Evolutionary conservation across 2,797 vertebrate species (phyloP), one percentile per base, ranked within the genome.

Genomic region (Phylloscopus collybita): DNA sequence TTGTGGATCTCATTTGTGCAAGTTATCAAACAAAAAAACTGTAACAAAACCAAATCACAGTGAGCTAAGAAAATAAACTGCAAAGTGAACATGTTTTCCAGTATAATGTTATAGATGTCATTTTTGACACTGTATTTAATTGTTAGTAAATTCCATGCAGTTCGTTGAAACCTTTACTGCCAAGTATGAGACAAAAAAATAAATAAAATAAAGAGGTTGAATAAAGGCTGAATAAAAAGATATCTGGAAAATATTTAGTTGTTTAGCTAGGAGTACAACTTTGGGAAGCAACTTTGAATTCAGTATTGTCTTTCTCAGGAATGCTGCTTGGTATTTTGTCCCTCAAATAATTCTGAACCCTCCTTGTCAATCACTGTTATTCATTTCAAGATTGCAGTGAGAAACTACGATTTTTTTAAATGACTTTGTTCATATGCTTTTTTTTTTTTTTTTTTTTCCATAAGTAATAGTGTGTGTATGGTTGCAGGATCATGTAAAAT

Each of bases 111-210:
- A 40, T 22, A 80, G 62, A 51, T 81, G 26, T 56, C 29, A 82
- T 83, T 94, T 70, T 72, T 94, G 76, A 66, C 54, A 45, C 23
- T 36, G 26, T 71, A 27, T 87, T 74, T 75, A 65, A 29, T 44
- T 71, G 40, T 56, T 89, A 73, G 47, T 59, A 61, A 70, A 44
- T 93, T 84, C 54, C 38, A 25, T 64, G 17, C 32, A 76, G 40
- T 92, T 91, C 90, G 49, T 73, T 90, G 50, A 88, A 96, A 71
- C 16, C 44, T 92, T 90, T 85, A 40, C 16, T 10, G 4, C 56
- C 59, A 93, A 86, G 26, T 84, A 56, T 6, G 81, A 38, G 32
- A 53, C 44, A 53, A 71, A 61, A 53, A 17, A n/a, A 29, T 62
- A 21, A 70, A 25, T 50, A 50, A 80, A 67, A 59, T 29, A 51